Conservation (phyloP, 2,113 vertebrate species). For the Pyrgilauda ruficollis region DNA sequence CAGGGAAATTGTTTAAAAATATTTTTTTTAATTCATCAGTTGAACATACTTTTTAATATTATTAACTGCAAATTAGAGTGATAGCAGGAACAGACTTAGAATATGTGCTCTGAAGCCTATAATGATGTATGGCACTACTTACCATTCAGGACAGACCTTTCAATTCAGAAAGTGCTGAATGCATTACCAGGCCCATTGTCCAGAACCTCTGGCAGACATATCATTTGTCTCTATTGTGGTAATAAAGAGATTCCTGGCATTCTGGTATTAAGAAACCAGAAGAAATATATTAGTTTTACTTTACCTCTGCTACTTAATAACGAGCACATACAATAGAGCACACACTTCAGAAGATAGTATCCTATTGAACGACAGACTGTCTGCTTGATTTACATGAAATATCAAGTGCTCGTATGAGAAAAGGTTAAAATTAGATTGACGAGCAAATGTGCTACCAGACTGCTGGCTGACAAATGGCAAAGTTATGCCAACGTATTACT, state of each 20-base stretch:
- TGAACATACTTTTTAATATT: neutral
- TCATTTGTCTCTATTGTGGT: slow-evolving; percentile 65
- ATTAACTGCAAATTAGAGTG: neutral
- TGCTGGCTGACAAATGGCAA: slow-evolving; percentile 85
- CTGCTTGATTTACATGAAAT: slow-evolving; percentile 78
- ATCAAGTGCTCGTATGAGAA: slow-evolving; percentile 75
- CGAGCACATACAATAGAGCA: slow-evolving; percentile 36
- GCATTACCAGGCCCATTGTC: slow-evolving; percentile 53
- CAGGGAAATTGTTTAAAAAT: neutral
- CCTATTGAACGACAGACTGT: slow-evolving; percentile 79
- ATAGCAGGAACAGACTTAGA: neutral
- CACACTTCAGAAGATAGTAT: slow-evolving; percentile 51
- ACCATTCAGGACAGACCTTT: slow-evolving; percentile 69
- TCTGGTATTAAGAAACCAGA: slow-evolving; percentile 70
- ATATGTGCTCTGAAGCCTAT: slow-evolving; percentile 10
- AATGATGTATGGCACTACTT: slow-evolving; percentile 60
- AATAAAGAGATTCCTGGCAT: slow-evolving; percentile 70
- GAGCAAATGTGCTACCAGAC: slow-evolving; percentile 82
- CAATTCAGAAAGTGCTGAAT: slow-evolving; percentile 66
- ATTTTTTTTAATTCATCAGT: neutral
- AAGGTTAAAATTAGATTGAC: slow-evolving; percentile 85
- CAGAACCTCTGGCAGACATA: slow-evolving; percentile 59
- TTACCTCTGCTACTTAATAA: slow-evolving; percentile 56
- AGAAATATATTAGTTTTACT: slow-evolving; percentile 68
- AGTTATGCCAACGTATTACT: slow-evolving; percentile 79